These are phyloP conservation scores for Diadophis punctatus DNA, from an alignment of 2,113 vertebrate species.

Conservation along the genomic window DNA sequence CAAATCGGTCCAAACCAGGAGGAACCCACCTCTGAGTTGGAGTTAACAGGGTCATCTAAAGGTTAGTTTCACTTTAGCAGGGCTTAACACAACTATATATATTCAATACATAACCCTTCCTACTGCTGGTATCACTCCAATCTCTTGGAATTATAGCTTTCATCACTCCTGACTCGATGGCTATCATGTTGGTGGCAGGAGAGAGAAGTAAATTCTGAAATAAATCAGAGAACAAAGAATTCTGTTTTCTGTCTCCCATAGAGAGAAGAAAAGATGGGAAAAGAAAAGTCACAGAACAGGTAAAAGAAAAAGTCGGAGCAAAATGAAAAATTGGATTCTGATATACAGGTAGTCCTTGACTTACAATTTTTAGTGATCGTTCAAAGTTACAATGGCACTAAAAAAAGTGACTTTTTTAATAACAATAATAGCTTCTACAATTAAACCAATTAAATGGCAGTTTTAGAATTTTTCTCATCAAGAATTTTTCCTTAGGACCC, in stretches of 20 bases:
- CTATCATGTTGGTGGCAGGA: neutral
- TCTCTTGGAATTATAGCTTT: neutral
- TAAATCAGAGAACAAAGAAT: neutral
- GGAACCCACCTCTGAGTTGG: no score
- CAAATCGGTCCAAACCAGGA: no score
- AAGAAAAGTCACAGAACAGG: neutral
- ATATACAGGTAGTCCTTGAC: neutral
- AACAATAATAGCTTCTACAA: neutral
- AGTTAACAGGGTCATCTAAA: no score
- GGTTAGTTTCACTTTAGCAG: no score
- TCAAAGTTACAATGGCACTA: neutral
- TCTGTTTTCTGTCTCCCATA: neutral
- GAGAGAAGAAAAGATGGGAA: neutral
- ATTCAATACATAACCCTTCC: no score
- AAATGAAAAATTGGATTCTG: neutral
- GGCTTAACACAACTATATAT: no score
- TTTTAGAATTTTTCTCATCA: neutral
- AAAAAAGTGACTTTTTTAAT: neutral
- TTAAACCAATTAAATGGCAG: neutral
- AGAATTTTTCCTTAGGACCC: neutral
- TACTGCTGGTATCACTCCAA: neutral
- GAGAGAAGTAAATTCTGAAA: neutral
- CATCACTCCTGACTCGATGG: neutral
- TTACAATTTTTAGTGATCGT: neutral
- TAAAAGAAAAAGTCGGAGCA: neutral